phyloP scores from a whole-genome alignment of 1,140 invertebrate genomes.

The Drepana arcuata region DNA sequence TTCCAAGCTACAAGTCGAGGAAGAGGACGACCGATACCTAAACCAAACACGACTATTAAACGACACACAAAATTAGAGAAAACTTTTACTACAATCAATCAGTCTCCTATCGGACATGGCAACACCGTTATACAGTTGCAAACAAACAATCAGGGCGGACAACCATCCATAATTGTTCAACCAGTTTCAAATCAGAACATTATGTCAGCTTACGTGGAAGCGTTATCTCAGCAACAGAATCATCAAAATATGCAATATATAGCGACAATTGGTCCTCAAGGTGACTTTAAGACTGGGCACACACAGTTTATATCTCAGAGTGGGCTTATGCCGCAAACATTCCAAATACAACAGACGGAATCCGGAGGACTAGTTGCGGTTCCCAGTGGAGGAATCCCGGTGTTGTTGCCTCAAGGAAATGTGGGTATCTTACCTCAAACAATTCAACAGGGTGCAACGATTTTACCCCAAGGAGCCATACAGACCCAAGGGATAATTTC shows the following conservation, averaged over 20 bases:
- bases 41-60: constrained; percentile 63
- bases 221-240: constrained; percentile 77
- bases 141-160: constrained; percentile 62
- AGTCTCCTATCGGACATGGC: constrained; percentile 47
- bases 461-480: constrained; percentile 62
- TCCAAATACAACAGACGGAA: constrained; percentile 75
- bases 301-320: constrained; percentile 74
- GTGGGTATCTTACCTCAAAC: constrained; percentile 67
- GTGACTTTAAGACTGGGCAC: constrained; percentile 69
- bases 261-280: constrained; percentile 76
- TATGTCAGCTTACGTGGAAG: constrained; percentile 80
- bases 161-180: constrained; percentile 78
- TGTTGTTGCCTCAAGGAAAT: constrained; percentile 70
- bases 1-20: constrained; percentile 59
- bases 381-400: constrained; percentile 75
- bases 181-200: constrained; percentile 77
- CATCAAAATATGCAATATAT: constrained; percentile 82
- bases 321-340: constrained; percentile 74
- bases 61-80: constrained; percentile 65
- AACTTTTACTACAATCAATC: constrained; percentile 61
- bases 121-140: constrained; percentile 67
- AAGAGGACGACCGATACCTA: constrained; percentile 58
- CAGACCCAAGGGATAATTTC: constrained; percentile 71
- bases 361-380: constrained; percentile 74
- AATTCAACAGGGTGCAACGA: constrained; percentile 59